Evolutionary conservation across 2,797 vertebrate species (phyloP), one percentile per base, ranked within the genome.

Genomic region (Gouania willdenowi): DNA sequence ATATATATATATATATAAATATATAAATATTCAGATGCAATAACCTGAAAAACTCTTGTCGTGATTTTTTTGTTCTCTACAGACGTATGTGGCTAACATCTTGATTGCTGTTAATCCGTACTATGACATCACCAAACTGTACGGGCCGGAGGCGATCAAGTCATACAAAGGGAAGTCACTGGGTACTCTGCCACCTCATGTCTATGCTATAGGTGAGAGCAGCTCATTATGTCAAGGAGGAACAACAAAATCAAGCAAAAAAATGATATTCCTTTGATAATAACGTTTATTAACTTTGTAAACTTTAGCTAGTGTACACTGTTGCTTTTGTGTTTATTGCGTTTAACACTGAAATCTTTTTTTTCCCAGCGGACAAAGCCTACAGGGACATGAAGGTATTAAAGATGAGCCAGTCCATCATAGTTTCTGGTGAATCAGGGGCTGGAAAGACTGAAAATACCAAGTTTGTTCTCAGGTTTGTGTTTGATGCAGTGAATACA

Each of bases 361-460:
- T 48, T 60, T 43, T 69, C 61, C 31, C 62, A 99, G 97, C 97
- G 35, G 97, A 99, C 78, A 99, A 99, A 81, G 90, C 94, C 37
- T 99, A 93, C 79, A 90, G 97, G 42, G 97, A 99, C 78, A 99
- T 99, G 96, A 98, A 92, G 74, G 93, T 99, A 23, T 90, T 97
- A 32, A 97, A 93, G 81, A 91, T 97, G 89, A 99, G 97, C 63
- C 97, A 99, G 70, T 98, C 97, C 38, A 97, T 99, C 72, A 97
- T 98, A 50, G 96, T 99, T 29, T 98, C 97, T 52, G 97, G 97
- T 66, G 97, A 99, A 89, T 98, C 97, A 1, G 97, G 97, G 58
- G 97, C 97, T 62, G 97, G 96, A 63, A 99, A 99, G 85, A 99
- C 97, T 6, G 97, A 98, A 89, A 99, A 99, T 75, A 99, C 97